Evolutionary conservation across 2,113 vertebrate species (phyloP), one percentile per base, ranked within the genome.

Genomic region (Abramis brama): DNA sequence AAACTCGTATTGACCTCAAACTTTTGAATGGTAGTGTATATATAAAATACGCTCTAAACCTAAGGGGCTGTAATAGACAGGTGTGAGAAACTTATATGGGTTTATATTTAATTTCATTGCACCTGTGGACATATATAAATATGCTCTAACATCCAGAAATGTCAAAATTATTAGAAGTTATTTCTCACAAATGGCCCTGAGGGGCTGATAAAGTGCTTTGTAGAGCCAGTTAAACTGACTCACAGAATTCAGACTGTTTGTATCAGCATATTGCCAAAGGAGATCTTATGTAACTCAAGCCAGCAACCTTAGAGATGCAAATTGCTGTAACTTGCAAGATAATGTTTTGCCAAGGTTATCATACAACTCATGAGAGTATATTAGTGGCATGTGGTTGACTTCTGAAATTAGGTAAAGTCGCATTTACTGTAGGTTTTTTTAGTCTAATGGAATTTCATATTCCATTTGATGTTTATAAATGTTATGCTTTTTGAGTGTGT

Each of bases 251-350:
- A 60, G 77, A 33, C 86, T n/a, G 83, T 86, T 43, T 89, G 83
- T 86, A 87, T 89, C 87, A 88, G 89, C 86, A 89, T 82, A 84
- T 77, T 84, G 55, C 80, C 45, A 73, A 43, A 85, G 55, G 25
- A 82, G 45, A 23, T 60, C 62, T 90, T 87, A 84, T 78, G 27
- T 87, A 88, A 86, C 74, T 84, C 57, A 83, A 55, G 52, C 68
- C 50, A 2, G 89, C 88, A 87, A 76, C 73, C 45, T n/a, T 30
- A 55, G 84, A 86, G 70, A 89, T 80, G 82, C 52, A 87, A 87
- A 90, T 86, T 83, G 36, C 39, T 82, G 57, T 84, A 85, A 87
- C 36, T 88, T 84, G 84, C 82, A 55, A 80, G 68, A 45, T 45
- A 73, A 60, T 70, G 17, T 25, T 88, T 11, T 81, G 68, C 30